Evolutionary conservation across 2,888 invertebrate genomes (phyloP).

Genomic region (Lamproptera curius): DNA sequence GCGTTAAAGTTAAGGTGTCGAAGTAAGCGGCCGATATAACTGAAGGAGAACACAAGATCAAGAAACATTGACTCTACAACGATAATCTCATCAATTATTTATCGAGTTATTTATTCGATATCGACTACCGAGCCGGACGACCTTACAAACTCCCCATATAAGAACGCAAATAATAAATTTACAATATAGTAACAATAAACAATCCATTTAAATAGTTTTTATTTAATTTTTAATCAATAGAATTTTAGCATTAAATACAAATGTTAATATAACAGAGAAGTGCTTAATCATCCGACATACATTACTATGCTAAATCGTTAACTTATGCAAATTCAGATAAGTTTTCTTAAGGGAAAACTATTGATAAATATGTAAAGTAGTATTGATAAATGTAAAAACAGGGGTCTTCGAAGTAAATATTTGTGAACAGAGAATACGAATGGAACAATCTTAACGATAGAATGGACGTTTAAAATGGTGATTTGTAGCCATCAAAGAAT

Average conservation of each 20-base stretch:
- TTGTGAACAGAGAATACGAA: neutral
- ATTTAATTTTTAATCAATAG: neutral
- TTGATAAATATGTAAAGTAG: neutral
- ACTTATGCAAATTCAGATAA: conserved; percentile 12
- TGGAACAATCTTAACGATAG: neutral
- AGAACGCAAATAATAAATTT: neutral
- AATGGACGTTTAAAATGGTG: no score
- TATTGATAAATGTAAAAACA: neutral
- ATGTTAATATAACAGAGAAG: neutral
- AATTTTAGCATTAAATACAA: neutral
- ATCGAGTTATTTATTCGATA: neutral
- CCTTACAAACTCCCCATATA: neutral
- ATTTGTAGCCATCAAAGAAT: neutral
- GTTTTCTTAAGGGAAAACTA: conserved; percentile 4
- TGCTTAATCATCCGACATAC: conserved; percentile 1
- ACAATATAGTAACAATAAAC: neutral
- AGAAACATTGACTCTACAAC: neutral
- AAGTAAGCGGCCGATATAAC: neutral
- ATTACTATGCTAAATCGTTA: conserved; percentile 12
- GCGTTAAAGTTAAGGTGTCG: conserved; percentile 1
- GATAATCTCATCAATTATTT: conserved; percentile 10
- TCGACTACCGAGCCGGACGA: neutral
- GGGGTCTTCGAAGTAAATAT: neutral
- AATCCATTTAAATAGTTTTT: no score
- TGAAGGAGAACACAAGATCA: conserved; percentile 1